Conservation (phyloP, 2,113 vertebrate genomes). For the Tetraodon nigroviridis region DNA sequence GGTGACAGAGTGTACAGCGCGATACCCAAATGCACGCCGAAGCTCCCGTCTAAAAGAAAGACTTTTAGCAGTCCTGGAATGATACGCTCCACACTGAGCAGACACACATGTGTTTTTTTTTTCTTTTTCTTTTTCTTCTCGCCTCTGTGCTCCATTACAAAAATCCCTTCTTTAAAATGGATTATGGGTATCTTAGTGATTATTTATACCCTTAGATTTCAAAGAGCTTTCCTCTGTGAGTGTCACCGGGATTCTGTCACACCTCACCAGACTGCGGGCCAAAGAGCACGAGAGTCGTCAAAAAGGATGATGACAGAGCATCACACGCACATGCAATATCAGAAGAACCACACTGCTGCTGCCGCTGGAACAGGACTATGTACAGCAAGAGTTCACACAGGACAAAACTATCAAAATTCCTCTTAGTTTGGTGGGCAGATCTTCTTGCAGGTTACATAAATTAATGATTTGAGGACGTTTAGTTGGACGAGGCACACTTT, state of each 20-base stretch:
- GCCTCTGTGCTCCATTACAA: no score
- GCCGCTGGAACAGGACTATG: conserved; percentile 16
- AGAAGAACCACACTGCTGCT: conserved; percentile 17
- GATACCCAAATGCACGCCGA: conserved; percentile 54
- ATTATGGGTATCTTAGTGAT: conserved; percentile 62
- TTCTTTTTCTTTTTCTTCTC: neutral
- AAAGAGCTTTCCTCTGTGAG: conserved; percentile 57
- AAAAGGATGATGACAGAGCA: conserved; percentile 46
- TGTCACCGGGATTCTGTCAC: conserved; percentile 58
- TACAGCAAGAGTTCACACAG: neutral
- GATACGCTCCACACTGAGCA: conserved; percentile 48
- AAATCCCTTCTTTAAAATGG: conserved; percentile 65
- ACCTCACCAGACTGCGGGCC: conserved; percentile 48
- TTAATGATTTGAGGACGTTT: neutral
- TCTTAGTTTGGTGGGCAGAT: conserved; percentile 3
- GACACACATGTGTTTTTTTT: conserved; percentile 49
- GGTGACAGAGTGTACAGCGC: conserved; percentile 68
- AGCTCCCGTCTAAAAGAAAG: conserved; percentile 28
- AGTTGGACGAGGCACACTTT: no score
- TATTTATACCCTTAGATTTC: conserved; percentile 67
- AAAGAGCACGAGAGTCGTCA: conserved; percentile 34
- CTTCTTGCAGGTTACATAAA: conserved; percentile 2
- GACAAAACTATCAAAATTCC: conserved; percentile 1
- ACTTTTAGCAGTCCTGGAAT: conserved; percentile 48
- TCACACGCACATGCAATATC: conserved; percentile 32